Evolutionary conservation across 2,888 invertebrate species (phyloP).

Genomic region (Mantis religiosa): DNA sequence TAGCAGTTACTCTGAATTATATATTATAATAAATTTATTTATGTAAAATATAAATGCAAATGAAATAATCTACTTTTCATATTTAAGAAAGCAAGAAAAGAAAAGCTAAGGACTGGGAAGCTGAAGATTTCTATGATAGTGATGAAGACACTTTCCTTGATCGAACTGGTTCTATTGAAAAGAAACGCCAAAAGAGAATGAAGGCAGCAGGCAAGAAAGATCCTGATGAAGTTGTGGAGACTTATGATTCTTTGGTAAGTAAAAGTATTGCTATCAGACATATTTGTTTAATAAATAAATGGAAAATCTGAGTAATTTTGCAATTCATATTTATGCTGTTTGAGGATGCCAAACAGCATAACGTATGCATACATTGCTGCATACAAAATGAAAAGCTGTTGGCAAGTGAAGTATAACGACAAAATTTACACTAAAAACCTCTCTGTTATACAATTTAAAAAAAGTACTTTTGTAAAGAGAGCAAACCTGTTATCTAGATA

Average conservation of each 20-base stretch:
- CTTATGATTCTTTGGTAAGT: slow-evolving; percentile 47
- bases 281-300: not conserved
- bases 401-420: too few relatives aligned
- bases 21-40: not conserved
- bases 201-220: slow-evolving; percentile 52
- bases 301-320: too few relatives aligned
- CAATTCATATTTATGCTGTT: too few relatives aligned
- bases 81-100: slow-evolving; percentile 71
- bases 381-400: too few relatives aligned
- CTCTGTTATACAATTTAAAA: too few relatives aligned
- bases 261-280: not conserved
- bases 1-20: not conserved
- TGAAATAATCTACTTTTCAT: not conserved
- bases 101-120: slow-evolving; percentile 73
- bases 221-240: slow-evolving; percentile 47
- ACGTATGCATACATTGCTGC: too few relatives aligned
- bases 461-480: too few relatives aligned
- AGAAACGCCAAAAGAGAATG: slow-evolving; percentile 77
- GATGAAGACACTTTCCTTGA: slow-evolving; percentile 96
- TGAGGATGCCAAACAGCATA: too few relatives aligned
- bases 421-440: too few relatives aligned
- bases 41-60: too few relatives aligned
- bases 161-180: slow-evolving; percentile 87
- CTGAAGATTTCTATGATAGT: slow-evolving; percentile 88
- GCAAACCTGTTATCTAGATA: too few relatives aligned